Evolutionary conservation across 2,888 invertebrate species (phyloP).

Genomic region (Cerceris rybyensis): DNA sequence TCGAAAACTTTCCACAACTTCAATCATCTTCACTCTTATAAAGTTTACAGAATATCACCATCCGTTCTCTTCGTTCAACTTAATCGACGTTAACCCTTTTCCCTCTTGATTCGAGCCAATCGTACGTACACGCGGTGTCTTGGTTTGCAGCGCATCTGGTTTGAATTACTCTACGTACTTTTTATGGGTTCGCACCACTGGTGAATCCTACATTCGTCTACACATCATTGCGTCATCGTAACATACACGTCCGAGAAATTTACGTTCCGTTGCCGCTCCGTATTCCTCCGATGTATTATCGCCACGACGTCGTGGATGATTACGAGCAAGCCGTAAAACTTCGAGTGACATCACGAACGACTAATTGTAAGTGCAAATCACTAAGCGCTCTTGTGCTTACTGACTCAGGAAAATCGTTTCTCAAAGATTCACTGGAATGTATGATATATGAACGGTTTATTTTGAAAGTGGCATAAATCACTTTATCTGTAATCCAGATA

Average conservation of each 20-base stretch:
- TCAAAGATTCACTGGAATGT: neutral
- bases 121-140: constrained; percentile 47
- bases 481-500: too few species aligned
- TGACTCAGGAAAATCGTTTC: constrained; percentile 26
- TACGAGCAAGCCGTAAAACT: constrained; percentile 8
- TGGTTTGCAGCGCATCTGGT: constrained; percentile 64
- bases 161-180: constrained; percentile 66
- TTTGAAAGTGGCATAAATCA: too few species aligned
- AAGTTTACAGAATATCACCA: neutral
- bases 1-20: too few species aligned
- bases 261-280: constrained; percentile 17
- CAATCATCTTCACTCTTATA: too few species aligned
- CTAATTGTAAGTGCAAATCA: constrained; percentile 17
- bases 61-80: constrained; percentile 7
- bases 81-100: constrained; percentile 20
- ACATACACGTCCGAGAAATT: constrained; percentile 29
- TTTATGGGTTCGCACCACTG: constrained; percentile 40
- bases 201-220: constrained; percentile 44
- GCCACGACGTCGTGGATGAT: constrained; percentile 14
- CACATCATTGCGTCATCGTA: constrained; percentile 34
- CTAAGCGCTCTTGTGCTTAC: constrained; percentile 26
- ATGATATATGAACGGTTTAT: too few species aligned
- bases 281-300: neutral
- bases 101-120: constrained; percentile 22
- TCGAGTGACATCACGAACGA: constrained; percentile 7